phyloP scores from a whole-genome alignment of 2,888 invertebrate species.

The Argyra leucocephala region DNA sequence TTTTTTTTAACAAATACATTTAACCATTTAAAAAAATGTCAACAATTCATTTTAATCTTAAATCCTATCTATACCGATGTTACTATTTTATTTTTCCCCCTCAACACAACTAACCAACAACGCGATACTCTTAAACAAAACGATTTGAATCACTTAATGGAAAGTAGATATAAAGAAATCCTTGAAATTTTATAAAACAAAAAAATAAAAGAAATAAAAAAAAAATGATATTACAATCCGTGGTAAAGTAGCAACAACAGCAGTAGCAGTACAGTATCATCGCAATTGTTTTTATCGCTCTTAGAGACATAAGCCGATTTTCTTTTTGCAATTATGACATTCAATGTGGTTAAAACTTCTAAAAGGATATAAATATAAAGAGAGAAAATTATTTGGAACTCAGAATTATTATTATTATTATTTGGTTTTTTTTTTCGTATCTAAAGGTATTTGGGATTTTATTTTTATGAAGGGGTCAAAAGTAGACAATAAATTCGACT shows the following conservation, averaged over 20 bases:
- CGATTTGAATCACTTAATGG: background rate
- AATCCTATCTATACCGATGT: background rate
- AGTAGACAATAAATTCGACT: constrained; percentile 1
- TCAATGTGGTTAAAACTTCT: background rate
- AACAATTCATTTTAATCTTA: constrained; percentile 4
- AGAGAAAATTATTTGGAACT: background rate
- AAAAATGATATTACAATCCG: too few relatives aligned
- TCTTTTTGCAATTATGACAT: background rate
- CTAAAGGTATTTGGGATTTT: background rate
- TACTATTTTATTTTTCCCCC: background rate
- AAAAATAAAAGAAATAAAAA: too few relatives aligned
- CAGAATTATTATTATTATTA: too few relatives aligned
- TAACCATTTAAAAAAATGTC: constrained; percentile 3
- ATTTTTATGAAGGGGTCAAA: constrained; percentile 1
- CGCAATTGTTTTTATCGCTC: background rate
- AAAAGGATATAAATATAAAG: background rate
- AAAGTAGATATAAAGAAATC: background rate
- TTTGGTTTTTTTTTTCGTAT: background rate
- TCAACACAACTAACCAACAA: background rate
- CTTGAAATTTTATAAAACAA: background rate
- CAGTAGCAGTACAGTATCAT: background rate
- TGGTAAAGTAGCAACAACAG: too few relatives aligned
- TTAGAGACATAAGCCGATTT: background rate
- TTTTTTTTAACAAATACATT: background rate
- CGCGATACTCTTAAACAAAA: background rate